phyloP scores from a whole-genome alignment of 2,113 vertebrate species.

The Cottus gobio region DNA sequence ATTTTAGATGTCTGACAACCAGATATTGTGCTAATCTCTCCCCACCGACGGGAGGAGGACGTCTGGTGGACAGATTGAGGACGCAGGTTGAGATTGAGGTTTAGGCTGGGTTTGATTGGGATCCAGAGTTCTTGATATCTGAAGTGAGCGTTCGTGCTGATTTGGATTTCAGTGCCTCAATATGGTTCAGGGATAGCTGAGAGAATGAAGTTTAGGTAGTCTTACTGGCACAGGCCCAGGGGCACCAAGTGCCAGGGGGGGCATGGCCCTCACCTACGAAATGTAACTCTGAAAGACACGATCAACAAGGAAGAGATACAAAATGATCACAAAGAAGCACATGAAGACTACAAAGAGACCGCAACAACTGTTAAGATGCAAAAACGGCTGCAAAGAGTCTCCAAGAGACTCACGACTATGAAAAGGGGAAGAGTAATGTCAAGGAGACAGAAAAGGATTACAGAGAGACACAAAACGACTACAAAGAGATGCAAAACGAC shows the following conservation, averaged over 20 bases:
- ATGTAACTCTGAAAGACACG: not conserved
- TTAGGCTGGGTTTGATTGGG: not conserved
- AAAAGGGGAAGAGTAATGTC: not conserved
- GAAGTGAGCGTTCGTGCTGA: not conserved
- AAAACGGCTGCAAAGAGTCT: not conserved
- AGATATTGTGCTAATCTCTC: conserved; percentile 59
- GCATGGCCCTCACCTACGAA: not conserved
- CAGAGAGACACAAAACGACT: no score
- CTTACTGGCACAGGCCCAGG: no score
- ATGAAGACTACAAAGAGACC: not conserved
- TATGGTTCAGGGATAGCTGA: not conserved
- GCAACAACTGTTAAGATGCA: not conserved
- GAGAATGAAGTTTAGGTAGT: not conserved
- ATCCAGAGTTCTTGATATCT: not conserved
- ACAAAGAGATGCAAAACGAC: no score
- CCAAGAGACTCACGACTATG: not conserved
- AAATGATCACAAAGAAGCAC: not conserved
- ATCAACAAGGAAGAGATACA: not conserved
- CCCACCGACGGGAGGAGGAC: conserved; percentile 43
- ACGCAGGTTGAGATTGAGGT: conserved; percentile 31
- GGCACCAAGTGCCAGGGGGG: not conserved
- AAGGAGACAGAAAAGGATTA: not conserved
- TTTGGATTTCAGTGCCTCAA: not conserved
- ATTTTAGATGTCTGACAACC: conserved; percentile 69
- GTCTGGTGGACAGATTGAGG: conserved; percentile 47